These are phyloP conservation scores for Syritta pipiens DNA, from an alignment of 2,888 invertebrate species.

Conservation along the genomic window DNA sequence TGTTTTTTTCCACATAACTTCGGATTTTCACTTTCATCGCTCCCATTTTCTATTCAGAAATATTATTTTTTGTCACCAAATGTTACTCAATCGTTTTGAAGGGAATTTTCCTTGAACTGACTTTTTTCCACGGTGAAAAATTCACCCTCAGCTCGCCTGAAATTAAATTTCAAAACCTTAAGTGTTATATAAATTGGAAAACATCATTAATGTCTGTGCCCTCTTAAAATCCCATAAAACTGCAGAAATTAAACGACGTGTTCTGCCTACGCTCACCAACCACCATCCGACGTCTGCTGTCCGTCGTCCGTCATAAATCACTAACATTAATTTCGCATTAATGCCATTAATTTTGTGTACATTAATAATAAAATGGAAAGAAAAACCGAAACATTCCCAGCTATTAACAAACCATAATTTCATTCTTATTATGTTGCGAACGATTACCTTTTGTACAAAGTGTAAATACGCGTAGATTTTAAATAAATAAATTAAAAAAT, in stretches of 20 bases:
- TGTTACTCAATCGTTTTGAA: no score
- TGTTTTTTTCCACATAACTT: no score
- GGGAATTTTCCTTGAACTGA: no score
- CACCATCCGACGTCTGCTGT: neutral
- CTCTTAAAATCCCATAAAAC: conserved; percentile 29
- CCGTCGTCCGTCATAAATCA: conserved; percentile 33
- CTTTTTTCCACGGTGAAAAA: no score
- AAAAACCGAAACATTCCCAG: conserved; percentile 37
- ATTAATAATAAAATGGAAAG: conserved; percentile 25
- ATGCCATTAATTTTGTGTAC: conserved; percentile 53
- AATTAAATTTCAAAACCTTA: no score
- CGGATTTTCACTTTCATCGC: no score
- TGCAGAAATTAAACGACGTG: conserved; percentile 37
- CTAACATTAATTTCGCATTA: conserved; percentile 45
- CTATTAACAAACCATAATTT: conserved; percentile 49
- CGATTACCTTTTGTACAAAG: conserved; percentile 36
- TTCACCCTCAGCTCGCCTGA: no score
- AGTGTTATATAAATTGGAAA: conserved; percentile 18
- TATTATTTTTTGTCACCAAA: no score
- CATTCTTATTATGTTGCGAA: conserved; percentile 13
- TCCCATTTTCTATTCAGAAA: no score
- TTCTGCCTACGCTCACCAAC: neutral
- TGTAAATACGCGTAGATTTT: conserved; percentile 38
- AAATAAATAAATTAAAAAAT: neutral
- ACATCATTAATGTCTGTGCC: conserved; percentile 22